Base-by-base conservation (phyloP, 2,888 invertebrate species). In the Cerceris rybyensis region DNA sequence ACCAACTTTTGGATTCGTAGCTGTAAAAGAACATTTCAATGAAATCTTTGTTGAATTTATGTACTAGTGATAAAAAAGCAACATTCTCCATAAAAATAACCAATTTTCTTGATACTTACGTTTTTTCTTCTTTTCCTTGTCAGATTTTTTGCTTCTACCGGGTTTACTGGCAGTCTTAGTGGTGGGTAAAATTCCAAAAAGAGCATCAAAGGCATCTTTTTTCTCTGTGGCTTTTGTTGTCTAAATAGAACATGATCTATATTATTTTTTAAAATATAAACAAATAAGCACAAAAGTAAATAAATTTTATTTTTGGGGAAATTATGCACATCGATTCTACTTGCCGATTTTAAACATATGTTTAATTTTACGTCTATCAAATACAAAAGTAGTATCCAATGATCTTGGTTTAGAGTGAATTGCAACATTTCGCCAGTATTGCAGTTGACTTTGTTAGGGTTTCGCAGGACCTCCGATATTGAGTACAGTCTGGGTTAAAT, bases 1-100 rank as follows among this genome's bases (percentile, higher is more conserved):
- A 49, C 95, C 95, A 85, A 96, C 95, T 88, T 95, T 95, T 87
- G 95, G 95, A 90, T 95, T 95, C 49, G 92, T 93, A 74, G 93
- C 94, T 94, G 88, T 6, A 80, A 80, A 42, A 68, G 6, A 0
- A 67, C 28, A 7, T 57, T 57, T 13, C 14, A 11, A 0, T 28
- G 8, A 59, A 59, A n/a, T 6, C 6, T 59, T 42, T 6, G 14
- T 9, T 59, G 8, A 54, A 54, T 17, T 49, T 16, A 50, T 70
- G 59, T 46, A 66, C 41, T 59, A 39, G 17, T 57, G 7, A 2
- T 39, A 17, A 17, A 49, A 28, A 6, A 50, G 49, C 17, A 63
- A 49, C 14, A 63, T 4, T 28, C 5, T 42, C 0, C 16, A 16
- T 55, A 8, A 52, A 28, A 28, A 43, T 60, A 52, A 58, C 43